Evolutionary conservation across 2,888 invertebrate species (phyloP).

Genomic region (Idaea straminata): DNA sequence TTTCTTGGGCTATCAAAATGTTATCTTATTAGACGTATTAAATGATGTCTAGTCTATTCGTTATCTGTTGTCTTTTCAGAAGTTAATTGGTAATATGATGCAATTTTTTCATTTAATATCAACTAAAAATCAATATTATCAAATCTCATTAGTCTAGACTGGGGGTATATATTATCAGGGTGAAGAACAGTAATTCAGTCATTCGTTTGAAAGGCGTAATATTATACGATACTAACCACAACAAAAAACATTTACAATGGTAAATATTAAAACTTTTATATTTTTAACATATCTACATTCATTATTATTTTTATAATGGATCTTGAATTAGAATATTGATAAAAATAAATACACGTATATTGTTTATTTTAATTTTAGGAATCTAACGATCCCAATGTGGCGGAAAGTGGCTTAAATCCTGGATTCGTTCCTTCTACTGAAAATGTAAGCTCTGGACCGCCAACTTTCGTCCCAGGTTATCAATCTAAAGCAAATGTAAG

Average conservation of each 20-base stretch:
- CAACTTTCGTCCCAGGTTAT: neutral
- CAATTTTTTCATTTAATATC: constrained; percentile 1
- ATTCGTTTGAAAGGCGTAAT: neutral
- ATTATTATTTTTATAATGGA: no score
- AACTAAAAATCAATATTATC: neutral
- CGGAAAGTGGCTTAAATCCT: constrained; percentile 17
- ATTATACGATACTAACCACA: neutral
- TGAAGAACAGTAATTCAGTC: neutral
- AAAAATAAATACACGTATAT: neutral
- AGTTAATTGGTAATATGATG: neutral
- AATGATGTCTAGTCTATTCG: neutral
- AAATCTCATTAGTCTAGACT: neutral
- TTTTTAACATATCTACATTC: neutral
- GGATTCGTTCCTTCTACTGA: neutral
- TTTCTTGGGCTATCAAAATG: neutral
- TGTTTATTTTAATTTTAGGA: constrained; percentile 24
- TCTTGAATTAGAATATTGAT: no score
- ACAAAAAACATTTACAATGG: neutral
- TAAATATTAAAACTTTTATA: neutral
- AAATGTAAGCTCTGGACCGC: constrained; percentile 13
- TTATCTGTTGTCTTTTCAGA: constrained; percentile 6
- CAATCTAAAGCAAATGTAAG: neutral
- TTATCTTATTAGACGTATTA: neutral
- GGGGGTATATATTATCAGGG: neutral
- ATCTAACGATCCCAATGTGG: constrained; percentile 24